A percentile compares a stretch with the other conserved stretches of the same genome.
Evolutionary conservation across 2,113 vertebrate genomes (phyloP).

Genomic region (Aix galericulata): DNA sequence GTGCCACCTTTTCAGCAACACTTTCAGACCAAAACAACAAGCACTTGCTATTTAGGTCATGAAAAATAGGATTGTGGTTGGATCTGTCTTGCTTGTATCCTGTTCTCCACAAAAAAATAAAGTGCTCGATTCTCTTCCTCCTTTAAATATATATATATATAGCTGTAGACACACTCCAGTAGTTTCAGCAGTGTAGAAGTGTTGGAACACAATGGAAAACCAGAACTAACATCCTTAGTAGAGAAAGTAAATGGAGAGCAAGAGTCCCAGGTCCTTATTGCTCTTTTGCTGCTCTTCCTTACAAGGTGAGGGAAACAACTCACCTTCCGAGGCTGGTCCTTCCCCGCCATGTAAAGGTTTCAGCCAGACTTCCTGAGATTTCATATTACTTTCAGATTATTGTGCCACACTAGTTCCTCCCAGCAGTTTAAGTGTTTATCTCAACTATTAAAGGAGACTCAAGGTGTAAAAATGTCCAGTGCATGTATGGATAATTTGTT

Average conservation of each 20-base stretch:
- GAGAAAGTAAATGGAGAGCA: not conserved
- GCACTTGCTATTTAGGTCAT: constrained; percentile 28
- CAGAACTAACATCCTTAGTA: not conserved
- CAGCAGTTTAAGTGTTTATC: not conserved
- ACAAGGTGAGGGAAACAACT: fast-evolving
- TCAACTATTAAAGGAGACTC: not conserved
- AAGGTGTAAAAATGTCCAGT: constrained; percentile 12
- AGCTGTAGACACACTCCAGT: constrained; percentile 10
- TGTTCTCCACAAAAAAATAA: constrained; percentile 47
- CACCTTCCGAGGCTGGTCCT: not conserved
- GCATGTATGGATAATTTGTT: not conserved
- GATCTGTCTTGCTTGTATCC: not conserved
- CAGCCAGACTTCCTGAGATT: constrained; percentile 15
- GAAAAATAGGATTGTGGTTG: not conserved
- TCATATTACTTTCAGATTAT: not conserved
- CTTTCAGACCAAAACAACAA: constrained; percentile 58
- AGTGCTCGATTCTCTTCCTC: constrained; percentile 31
- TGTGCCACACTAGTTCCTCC: not conserved
- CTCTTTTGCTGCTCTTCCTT: constrained; percentile 8
- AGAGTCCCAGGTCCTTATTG: not conserved
- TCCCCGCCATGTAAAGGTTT: not conserved
- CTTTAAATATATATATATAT: constrained; percentile 54
- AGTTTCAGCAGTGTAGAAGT: not conserved
- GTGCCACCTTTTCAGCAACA: constrained; percentile 32
- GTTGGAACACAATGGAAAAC: not conserved